A percentile compares a stretch with the other conserved stretches of the same genome.
Evolutionary conservation across 2,888 invertebrate genomes (phyloP).

Genomic region (Sphaerophoria taeniata): DNA sequence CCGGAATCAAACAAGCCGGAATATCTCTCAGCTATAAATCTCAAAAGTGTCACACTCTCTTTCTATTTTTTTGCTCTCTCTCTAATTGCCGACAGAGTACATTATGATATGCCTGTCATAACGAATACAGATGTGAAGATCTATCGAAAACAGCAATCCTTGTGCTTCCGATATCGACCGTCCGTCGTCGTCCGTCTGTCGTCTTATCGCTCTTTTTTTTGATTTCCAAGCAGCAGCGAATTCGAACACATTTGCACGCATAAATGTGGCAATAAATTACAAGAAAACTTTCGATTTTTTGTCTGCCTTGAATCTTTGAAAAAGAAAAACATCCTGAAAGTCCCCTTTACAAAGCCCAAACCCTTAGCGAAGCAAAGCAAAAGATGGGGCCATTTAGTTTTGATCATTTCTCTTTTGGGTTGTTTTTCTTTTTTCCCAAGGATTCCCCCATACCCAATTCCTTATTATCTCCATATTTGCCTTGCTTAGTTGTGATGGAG

Average conservation of each 20-base stretch:
- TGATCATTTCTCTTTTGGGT: slow-evolving; percentile 66
- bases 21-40: slow-evolving; percentile 68
- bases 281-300: slow-evolving; percentile 58
- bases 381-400: slow-evolving; percentile 64
- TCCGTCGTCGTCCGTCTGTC: neutral
- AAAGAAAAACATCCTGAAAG: neutral
- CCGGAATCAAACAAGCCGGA: slow-evolving; percentile 58
- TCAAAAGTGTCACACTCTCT: slow-evolving; percentile 67
- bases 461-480: slow-evolving; percentile 13
- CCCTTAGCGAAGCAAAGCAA: slow-evolving; percentile 17
- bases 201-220: slow-evolving; percentile 28
- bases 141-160: slow-evolving; percentile 75
- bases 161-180: slow-evolving; percentile 3
- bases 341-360: neutral
- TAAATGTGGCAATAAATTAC: slow-evolving; percentile 74
- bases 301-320: neutral
- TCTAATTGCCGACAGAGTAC: slow-evolving; percentile 74
- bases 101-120: slow-evolving; percentile 81
- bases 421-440: slow-evolving; percentile 28
- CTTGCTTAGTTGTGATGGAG: slow-evolving; percentile 15
- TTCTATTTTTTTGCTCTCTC: neutral
- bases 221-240: slow-evolving; percentile 58
- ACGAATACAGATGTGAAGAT: slow-evolving; percentile 78
- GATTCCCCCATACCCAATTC: slow-evolving; percentile 22
- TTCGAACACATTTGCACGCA: slow-evolving; percentile 72